Percentiles rank a stretch among this genome's conserved stretches.
Conservation (phyloP, 2,797 vertebrate genomes). For the Bovichtus variegatus region DNA sequence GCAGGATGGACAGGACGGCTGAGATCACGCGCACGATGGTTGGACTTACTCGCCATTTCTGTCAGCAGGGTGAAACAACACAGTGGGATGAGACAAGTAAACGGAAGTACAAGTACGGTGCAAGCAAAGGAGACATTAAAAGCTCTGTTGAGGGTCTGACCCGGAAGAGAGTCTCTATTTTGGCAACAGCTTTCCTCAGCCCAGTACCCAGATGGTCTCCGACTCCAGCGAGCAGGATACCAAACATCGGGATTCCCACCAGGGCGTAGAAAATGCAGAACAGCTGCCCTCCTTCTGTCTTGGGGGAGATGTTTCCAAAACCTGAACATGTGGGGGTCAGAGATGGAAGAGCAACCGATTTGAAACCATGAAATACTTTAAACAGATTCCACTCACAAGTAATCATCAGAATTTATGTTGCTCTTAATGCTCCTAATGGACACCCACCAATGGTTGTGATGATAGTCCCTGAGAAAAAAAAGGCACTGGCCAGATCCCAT, state of each 20-base stretch:
- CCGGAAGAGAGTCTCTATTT: slow-evolving; percentile 92
- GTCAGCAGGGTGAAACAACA: slow-evolving; percentile 42
- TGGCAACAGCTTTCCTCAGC: slow-evolving; percentile 87
- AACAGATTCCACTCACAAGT: not conserved
- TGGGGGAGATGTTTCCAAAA: slow-evolving; percentile 93
- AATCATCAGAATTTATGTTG: not conserved
- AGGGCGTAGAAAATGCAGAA: slow-evolving; percentile 94
- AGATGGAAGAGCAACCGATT: not conserved
- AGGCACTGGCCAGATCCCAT: slow-evolving; percentile 92
- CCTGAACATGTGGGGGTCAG: slow-evolving; percentile 76
- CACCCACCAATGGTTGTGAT: slow-evolving; percentile 93
- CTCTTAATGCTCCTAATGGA: not conserved
- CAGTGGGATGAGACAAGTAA: not conserved
- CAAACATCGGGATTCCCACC: slow-evolving; percentile 93
- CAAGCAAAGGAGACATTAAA: not conserved
- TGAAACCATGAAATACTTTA: not conserved
- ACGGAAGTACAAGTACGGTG: not conserved
- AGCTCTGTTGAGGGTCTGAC: slow-evolving; percentile 78
- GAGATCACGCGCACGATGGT: slow-evolving; percentile 91
- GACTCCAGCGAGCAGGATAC: slow-evolving; percentile 91
- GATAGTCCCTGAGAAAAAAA: slow-evolving; percentile 96
- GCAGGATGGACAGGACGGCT: slow-evolving; percentile 90
- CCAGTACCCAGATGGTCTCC: slow-evolving; percentile 92
- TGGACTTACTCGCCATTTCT: slow-evolving; percentile 92
- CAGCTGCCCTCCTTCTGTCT: slow-evolving; percentile 89